phyloP scores from a whole-genome alignment of 2,113 vertebrate genomes.

The Terrapene triunguis region DNA sequence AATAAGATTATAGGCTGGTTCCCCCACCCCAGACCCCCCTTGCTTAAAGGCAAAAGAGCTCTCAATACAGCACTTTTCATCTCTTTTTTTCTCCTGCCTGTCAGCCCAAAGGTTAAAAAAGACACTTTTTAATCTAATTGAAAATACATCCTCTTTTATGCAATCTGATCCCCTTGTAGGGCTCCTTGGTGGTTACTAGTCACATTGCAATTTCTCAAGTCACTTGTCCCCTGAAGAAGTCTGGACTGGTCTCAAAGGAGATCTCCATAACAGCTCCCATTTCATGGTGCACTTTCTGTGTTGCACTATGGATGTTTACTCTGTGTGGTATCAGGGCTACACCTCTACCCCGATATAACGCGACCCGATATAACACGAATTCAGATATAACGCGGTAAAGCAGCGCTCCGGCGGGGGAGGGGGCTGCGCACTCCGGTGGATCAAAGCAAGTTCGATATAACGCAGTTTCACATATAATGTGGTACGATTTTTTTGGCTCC shows the following conservation, averaged over 20 bases:
- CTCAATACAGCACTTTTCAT: neutral
- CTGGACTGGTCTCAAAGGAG: neutral
- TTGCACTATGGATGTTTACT: neutral
- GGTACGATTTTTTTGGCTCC: too few relatives aligned
- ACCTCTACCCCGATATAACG: too few relatives aligned
- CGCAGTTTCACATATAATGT: too few relatives aligned
- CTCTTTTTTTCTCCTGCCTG: neutral
- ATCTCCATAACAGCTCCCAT: neutral
- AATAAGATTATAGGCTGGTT: conserved; percentile 30
- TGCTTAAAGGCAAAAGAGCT: neutral
- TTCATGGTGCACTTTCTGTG: fast-evolving
- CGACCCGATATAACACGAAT: too few relatives aligned
- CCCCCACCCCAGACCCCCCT: neutral
- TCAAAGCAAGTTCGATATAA: too few relatives aligned
- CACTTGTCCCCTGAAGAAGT: neutral
- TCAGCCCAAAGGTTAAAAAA: conserved; percentile 31
- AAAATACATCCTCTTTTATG: conserved; percentile 35
- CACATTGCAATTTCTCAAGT: neutral
- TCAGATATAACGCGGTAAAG: too few relatives aligned
- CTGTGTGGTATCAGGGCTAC: fast-evolving
- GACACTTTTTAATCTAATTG: neutral
- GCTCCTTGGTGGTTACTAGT: neutral
- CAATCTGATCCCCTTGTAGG: neutral
- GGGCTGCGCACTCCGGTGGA: too few relatives aligned
- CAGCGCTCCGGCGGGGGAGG: too few relatives aligned